Evolutionary conservation across 2,888 invertebrate genomes (phyloP).

Genomic region (Thelaira solivaga): DNA sequence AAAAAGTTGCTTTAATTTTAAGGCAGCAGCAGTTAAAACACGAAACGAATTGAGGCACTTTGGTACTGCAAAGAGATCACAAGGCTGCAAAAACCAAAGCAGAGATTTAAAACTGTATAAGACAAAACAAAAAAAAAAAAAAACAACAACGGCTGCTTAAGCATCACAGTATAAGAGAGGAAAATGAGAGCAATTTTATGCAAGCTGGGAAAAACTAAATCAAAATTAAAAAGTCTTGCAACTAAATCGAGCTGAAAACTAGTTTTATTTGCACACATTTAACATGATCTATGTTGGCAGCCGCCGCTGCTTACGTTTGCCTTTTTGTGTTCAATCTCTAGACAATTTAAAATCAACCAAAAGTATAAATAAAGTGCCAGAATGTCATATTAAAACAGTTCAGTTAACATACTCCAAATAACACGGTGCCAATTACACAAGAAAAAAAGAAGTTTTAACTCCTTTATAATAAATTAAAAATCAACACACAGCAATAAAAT

Average conservation of each 20-base stretch:
- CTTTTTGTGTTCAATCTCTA: neutral
- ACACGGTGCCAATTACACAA: conserved; percentile 47
- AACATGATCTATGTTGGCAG: conserved; percentile 18
- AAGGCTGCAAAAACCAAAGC: neutral
- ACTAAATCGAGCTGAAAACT: conserved; percentile 36
- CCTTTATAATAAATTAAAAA: conserved; percentile 17
- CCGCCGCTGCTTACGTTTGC: neutral
- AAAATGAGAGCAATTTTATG: neutral
- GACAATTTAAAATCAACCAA: conserved; percentile 2
- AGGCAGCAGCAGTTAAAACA: neutral
- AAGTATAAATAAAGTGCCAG: conserved; percentile 59
- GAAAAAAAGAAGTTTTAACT: conserved; percentile 23
- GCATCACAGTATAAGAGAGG: conserved; percentile 13
- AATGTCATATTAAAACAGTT: conserved; percentile 51
- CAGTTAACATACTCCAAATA: conserved; percentile 37
- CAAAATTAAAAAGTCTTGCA: conserved; percentile 30
- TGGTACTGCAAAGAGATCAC: neutral
- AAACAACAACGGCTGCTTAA: conserved; percentile 6
- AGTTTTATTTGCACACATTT: conserved; percentile 33
- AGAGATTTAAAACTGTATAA: neutral
- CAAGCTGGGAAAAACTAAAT: conserved; percentile 53
- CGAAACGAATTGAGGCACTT: neutral
- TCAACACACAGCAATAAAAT: conserved; percentile 30
- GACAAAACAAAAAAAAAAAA: neutral
- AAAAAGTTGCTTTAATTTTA: conserved; percentile 12